Evolutionary conservation across 2,888 invertebrate genomes (phyloP).

Genomic region (Alloplasta piceator): DNA sequence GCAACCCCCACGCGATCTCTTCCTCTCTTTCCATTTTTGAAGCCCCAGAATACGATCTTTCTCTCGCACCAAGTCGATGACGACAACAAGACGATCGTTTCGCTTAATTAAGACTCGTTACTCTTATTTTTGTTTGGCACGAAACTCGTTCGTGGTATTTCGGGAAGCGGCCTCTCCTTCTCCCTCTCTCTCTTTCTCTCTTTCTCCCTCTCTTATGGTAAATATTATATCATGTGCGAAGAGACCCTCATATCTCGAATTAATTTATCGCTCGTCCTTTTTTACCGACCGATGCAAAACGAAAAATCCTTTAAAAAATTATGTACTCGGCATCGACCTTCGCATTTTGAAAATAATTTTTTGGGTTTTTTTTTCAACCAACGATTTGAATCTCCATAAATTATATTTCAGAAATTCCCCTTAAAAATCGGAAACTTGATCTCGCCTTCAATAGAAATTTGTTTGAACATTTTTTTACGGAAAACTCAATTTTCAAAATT

Average conservation of each 20-base stretch:
- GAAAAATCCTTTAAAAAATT: not conserved
- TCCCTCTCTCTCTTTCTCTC: conserved; percentile 10
- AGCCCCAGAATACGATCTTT: not conserved
- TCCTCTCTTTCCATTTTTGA: conserved; percentile 32
- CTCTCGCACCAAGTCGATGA: conserved; percentile 23
- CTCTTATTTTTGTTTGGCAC: conserved; percentile 74
- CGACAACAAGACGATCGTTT: conserved; percentile 71
- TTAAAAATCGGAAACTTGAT: no score
- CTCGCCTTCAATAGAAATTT: no score
- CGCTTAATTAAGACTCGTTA: conserved; percentile 79
- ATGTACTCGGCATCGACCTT: conserved; percentile 14
- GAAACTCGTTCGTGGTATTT: conserved; percentile 78
- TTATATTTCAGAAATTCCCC: no score
- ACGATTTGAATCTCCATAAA: not conserved
- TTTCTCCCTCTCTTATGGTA: no score
- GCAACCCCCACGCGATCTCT: conserved; percentile 26
- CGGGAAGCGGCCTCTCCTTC: conserved; percentile 70
- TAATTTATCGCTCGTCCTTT: conserved; percentile 71
- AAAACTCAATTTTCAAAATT: no score
- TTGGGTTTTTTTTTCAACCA: not conserved
- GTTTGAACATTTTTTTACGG: no score
- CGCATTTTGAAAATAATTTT: conserved; percentile 31
- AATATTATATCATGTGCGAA: no score
- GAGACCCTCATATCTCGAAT: conserved; percentile 61
- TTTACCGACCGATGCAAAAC: no score